Evolutionary conservation across 2,888 invertebrate species (phyloP).

Genomic region (Salticus scenicus): DNA sequence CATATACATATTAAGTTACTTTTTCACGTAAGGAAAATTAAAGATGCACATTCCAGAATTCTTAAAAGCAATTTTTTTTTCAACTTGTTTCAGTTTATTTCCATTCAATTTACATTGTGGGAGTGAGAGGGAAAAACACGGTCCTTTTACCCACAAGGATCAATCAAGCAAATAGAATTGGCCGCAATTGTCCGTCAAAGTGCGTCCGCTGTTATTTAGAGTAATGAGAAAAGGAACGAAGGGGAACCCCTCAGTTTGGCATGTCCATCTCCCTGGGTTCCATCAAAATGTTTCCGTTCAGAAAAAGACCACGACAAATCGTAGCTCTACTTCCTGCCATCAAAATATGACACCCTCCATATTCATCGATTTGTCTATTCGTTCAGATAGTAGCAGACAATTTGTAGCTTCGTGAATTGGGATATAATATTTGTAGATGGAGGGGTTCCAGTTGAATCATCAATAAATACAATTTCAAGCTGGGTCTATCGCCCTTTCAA

Average conservation of each 20-base stretch:
- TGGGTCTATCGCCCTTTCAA: no score
- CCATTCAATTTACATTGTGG: no score
- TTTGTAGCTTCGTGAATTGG: background rate
- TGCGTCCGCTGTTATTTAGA: slow-evolving; percentile 58
- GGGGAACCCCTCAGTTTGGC: slow-evolving; percentile 20
- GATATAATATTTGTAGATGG: background rate
- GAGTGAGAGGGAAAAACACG: background rate
- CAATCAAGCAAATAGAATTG: slow-evolving; percentile 61
- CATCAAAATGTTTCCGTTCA: slow-evolving; percentile 53
- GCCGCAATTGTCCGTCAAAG: slow-evolving; percentile 65
- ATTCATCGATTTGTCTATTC: slow-evolving; percentile 30
- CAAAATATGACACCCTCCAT: slow-evolving; percentile 63
- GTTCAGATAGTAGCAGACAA: background rate
- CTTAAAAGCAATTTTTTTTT: no score
- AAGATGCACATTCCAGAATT: no score
- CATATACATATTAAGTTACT: no score
- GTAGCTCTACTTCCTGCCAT: slow-evolving; percentile 48
- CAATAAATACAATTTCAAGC: no score
- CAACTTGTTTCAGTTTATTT: no score
- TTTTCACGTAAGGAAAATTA: no score
- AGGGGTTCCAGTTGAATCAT: background rate
- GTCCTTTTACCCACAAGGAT: slow-evolving; percentile 19
- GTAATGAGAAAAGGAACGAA: slow-evolving; percentile 66
- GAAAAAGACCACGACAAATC: slow-evolving; percentile 47
- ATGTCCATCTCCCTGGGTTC: slow-evolving; percentile 36